Base-by-base conservation (phyloP, 2,113 vertebrate species). In the Galeopterus variegatus region DNA sequence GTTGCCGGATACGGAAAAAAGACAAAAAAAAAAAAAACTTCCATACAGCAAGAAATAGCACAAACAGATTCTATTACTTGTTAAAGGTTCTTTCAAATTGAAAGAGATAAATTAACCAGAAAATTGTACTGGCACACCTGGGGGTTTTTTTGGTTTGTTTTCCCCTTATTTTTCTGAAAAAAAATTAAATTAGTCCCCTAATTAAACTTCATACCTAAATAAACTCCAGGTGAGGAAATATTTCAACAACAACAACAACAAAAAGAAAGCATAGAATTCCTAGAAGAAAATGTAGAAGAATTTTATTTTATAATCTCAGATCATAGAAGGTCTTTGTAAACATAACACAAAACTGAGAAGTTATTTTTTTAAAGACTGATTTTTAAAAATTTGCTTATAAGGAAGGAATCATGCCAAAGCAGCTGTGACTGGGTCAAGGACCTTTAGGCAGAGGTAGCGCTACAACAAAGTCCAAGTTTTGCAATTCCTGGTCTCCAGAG, bases 281-380 rank as follows among this genome's bases (percentile, higher is more conserved):
- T 81, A 89, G 54, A 73, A 93, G 48, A 72, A 93, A 96, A 87
- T 28, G 10, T 21, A 8, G 8, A 41, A 92, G 64, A 21, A 72
- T 60, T 93, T 83, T 76, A 64, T 70, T 94, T 88, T 88, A 93
- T 58, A 75, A 91, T 70, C 65, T 94, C 76, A 88, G 86, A 58
- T 41, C 7, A 67, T 0, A 3, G 80, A 90, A 94, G 83, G 26
- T 56, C 56, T 82, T 48, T 64, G 33, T 6, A 96, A 90, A 89
- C 36, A 56, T 64, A 56, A 81, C 11, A 70, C 60, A 95, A 88
- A 82, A 69, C 17, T 50, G 28, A 89, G 45, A 90, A 64, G n/a
- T 65, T 88, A 31, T 83, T 73, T 72, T 48, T 72, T 73, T 9
- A 23, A 12, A 92, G 18, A n/a, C 12, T n/a, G 4, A 50, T 69